Base-by-base conservation (phyloP, 92 coral and sea anemone genomes). In the Palythoa grandis region DNA sequence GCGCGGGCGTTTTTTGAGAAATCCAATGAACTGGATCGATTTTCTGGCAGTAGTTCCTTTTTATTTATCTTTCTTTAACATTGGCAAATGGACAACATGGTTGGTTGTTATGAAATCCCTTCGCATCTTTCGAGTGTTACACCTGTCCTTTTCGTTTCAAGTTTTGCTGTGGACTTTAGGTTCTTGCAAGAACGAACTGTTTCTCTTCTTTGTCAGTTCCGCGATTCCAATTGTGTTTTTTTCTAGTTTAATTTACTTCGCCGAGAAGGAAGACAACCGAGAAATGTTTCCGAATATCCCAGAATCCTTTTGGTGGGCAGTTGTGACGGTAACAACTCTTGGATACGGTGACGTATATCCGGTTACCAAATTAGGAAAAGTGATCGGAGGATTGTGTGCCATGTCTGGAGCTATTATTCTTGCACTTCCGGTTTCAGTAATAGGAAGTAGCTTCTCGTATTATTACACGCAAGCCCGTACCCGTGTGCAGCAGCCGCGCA, bases 301-400 rank as follows among this genome's bases (percentile, higher is more conserved):
- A 83, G 98, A 96, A 76, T 95, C 99, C 77, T 93, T 96, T 61
- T 96, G 99, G 99, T 96, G 99, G 99, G 97, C 99, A 20, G 90
- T 96, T 43, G 98, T 96, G 19, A 96, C 99, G 5, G 95, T 96
- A 82, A 96, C 99, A 3, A 96, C 99, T 8, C 93, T 96, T 24
- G 99, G 99, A 9, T 96, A 96, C 83, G 99, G 99, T 54, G 99
- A 96, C 76, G 98, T 93, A 53, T 93, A 91, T 65, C 99, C 99
- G 50, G 86, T 91, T 43, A 96, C 99, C 89, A 92, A 88, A 76
- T 63, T 95, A 71, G 99, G 99, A 24, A 96, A 95, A 77, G 89
- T 96, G 57, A 95, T 96, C 8, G 99, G 99, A 2, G 92, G 95
- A 24, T 35, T 92, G 82, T 96, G 99, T 82, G 99, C 99, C 8